Base-by-base conservation (phyloP, 2,888 invertebrate genomes). In the Punctoribates punctum region DNA sequence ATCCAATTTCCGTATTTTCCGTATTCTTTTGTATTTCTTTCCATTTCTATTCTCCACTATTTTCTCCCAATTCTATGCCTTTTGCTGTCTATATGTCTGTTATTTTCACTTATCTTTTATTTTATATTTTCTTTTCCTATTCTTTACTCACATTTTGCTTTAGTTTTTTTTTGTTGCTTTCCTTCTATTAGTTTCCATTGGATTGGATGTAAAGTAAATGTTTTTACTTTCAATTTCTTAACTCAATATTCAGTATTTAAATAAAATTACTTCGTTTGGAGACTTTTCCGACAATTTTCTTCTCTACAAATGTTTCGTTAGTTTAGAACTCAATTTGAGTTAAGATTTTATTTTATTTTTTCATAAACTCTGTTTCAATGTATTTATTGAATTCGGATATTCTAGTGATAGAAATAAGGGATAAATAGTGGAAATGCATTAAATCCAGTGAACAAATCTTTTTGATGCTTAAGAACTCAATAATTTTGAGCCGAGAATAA, bases 1-100 rank as follows among this genome's bases (percentile, higher is more conserved):
- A 34, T 29, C 29, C 34, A 65, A 65, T 65, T 65, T 65, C 65
- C 65, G 62, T n/a, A n/a, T n/a, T n/a, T n/a, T n/a, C n/a, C n/a
- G n/a, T 20, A 65, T 34, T 65, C n/a, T 20, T 38, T 65, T 65
- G n/a, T 34, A 27, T 15, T 29, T 38, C n/a, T 27, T 11, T n/a
- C 25, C 25, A 13, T 65, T 20, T 27, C 34, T 34, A 1, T 65
- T 65, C 34, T 27, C 13, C 2, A 4, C 57, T 23, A 20, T 57
- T 57, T 20, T 57, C 8, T 42, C 42, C 11, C 42, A 42, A 42
- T 42, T 42, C 42, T 42, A 65, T 65, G 65, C 25, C 34, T 65
- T 65, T 65, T 9, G 9, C 17, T 34, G 15, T 34, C 15, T 65
- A 13, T 38, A 15, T 34, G 65, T 65, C 38, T 65, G 20, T 65